phyloP scores from a whole-genome alignment of 2,113 vertebrate genomes.

The Poeciliopsis retropinna region DNA sequence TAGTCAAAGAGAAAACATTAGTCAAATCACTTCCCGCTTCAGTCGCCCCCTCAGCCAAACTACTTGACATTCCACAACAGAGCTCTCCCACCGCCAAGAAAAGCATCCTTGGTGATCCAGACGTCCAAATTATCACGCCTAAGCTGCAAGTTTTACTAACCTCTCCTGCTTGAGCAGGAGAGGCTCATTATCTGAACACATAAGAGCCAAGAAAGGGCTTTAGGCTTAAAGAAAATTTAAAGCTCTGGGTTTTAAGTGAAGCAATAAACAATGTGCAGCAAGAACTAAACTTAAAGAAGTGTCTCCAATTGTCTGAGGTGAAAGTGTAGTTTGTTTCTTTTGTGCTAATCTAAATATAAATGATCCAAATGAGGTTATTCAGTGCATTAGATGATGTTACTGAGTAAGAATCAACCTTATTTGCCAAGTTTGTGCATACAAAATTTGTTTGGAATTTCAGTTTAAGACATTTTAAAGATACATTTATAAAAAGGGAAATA shows the following conservation, averaged over 20 bases:
- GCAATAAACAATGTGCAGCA: constrained; percentile 4
- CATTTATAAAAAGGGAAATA: too few relatives aligned
- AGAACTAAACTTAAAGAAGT: constrained; percentile 3
- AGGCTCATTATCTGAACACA: constrained; percentile 28
- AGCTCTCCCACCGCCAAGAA: constrained; percentile 34
- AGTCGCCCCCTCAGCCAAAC: constrained; percentile 55
- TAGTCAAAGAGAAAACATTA: constrained; percentile 66
- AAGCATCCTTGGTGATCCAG: constrained; percentile 46
- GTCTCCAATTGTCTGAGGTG: background rate
- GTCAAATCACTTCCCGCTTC: constrained; percentile 72
- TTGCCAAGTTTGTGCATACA: too few relatives aligned
- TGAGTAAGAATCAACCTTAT: too few relatives aligned
- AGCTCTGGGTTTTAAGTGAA: background rate
- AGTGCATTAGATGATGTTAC: background rate
- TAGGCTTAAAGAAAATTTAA: constrained; percentile 18
- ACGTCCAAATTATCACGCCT: constrained; percentile 31
- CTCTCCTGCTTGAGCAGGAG: constrained; percentile 17
- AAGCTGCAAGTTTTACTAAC: constrained; percentile 33
- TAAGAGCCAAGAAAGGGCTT: constrained; percentile 26
- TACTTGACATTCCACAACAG: constrained; percentile 73
- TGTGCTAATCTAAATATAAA: background rate
- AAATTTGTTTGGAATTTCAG: too few relatives aligned
- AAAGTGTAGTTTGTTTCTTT: constrained; percentile 9
- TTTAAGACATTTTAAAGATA: too few relatives aligned
- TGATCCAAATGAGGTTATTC: background rate